phyloP scores from a whole-genome alignment of 2,888 invertebrate species.

The Cantharis rufa region DNA sequence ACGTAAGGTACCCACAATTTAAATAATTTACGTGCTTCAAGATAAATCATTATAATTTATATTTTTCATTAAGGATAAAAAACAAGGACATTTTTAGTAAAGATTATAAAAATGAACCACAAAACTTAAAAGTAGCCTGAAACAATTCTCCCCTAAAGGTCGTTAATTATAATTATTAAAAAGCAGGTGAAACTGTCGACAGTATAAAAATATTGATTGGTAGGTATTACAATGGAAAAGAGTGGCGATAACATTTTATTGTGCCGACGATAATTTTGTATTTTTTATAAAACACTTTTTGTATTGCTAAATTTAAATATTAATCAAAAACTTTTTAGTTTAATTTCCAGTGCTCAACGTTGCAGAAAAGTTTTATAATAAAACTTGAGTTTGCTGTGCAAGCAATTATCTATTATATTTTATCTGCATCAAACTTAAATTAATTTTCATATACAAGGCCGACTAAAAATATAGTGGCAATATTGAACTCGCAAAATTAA shows the following conservation, averaged over 20 bases:
- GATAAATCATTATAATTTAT: not conserved
- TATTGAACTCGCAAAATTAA: not conserved
- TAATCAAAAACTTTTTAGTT: constrained; percentile 23
- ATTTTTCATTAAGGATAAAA: not conserved
- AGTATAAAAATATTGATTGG: constrained; percentile 30
- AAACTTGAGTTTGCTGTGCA: constrained; percentile 20
- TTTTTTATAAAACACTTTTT: not conserved
- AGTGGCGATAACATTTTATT: constrained; percentile 16
- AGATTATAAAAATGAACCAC: not conserved
- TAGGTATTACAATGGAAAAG: constrained; percentile 10
- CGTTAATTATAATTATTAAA: constrained; percentile 31
- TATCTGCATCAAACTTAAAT: constrained; percentile 27
- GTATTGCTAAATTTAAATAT: constrained; percentile 23
- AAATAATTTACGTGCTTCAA: not conserved
- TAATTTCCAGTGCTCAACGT: constrained; percentile 22
- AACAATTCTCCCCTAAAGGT: constrained; percentile 23
- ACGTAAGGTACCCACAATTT: not conserved
- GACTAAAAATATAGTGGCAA: not conserved
- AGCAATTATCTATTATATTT: constrained; percentile 31
- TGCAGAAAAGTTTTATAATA: constrained; percentile 28
- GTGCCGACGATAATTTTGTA: not conserved
- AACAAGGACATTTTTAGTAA: not conserved
- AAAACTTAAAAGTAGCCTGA: constrained; percentile 9
- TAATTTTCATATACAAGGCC: constrained; percentile 18
- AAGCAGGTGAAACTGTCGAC: constrained; percentile 28